Percentiles rank a stretch among this genome's conserved stretches.
Conservation (phyloP, 2,797 vertebrate genomes). For the Fistularia commersonii region DNA sequence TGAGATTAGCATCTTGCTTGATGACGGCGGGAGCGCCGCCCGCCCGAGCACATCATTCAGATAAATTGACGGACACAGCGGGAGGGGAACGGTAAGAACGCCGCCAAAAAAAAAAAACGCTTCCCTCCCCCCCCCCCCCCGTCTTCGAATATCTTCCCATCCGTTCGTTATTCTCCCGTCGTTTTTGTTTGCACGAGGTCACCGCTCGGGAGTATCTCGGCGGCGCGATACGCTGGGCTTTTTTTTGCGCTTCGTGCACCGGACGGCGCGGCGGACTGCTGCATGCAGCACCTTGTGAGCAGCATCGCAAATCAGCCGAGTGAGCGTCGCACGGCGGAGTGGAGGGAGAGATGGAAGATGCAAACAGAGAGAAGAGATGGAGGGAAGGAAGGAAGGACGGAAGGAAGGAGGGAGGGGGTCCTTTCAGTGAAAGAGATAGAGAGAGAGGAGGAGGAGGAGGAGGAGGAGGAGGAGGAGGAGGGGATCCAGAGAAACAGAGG, state of each 20-base stretch:
- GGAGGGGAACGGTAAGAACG: slow-evolving; percentile 27
- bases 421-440: slow-evolving; percentile 64
- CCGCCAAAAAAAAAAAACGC: no score
- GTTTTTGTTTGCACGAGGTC: slow-evolving; percentile 7
- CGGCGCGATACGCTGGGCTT: no score
- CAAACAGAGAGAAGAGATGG: slow-evolving; percentile 26
- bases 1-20: slow-evolving; percentile 36
- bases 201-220: no score
- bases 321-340: slow-evolving; percentile 37
- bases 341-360: slow-evolving; percentile 49
- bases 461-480: slow-evolving; percentile 61
- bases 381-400: slow-evolving; percentile 4
- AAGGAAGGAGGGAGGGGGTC: slow-evolving; percentile 37
- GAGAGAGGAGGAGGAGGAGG: slow-evolving; percentile 55
- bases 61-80: slow-evolving; percentile 31
- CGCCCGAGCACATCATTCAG: slow-evolving; percentile 41
- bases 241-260: slow-evolving; percentile 47
- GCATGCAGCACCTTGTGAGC: slow-evolving; percentile 72
- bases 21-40: slow-evolving; percentile 38
- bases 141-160: no score
- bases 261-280: slow-evolving; percentile 57
- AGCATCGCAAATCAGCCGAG: slow-evolving; percentile 72
- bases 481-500: slow-evolving; percentile 64
- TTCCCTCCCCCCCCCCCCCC: no score
- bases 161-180: slow-evolving; percentile 24